These are phyloP conservation scores for Pterobdella sp. DNA, from an alignment of 2,888 invertebrate species.

Conservation along the genomic window DNA sequence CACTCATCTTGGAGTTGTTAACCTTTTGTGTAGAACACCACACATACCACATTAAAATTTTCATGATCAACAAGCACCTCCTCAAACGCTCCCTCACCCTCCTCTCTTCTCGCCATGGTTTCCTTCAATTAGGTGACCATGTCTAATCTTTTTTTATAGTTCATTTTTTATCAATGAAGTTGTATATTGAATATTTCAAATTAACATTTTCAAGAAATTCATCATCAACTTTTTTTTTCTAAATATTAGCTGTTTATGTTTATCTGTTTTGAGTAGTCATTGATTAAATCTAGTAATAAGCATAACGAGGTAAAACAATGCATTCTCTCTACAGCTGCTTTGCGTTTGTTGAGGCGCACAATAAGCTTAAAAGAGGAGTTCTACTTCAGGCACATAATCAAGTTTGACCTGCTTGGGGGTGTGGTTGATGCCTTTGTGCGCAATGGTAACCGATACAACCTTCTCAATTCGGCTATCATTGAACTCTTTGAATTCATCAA, in stretches of 20 bases:
- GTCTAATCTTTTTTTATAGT: too few relatives aligned
- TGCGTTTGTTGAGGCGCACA: constrained; percentile 92
- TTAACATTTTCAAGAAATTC: too few relatives aligned
- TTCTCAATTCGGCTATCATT: constrained; percentile 94
- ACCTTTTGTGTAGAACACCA: constrained; percentile 99
- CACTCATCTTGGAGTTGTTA: constrained; percentile 85
- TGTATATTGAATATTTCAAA: too few relatives aligned
- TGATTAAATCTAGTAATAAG: too few relatives aligned
- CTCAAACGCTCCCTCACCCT: constrained; percentile 86
- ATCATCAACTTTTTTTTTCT: too few relatives aligned
- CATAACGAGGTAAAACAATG: background rate
- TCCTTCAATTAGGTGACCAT: constrained; percentile 80
- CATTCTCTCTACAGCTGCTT: constrained; percentile 59
- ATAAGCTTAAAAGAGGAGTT: constrained; percentile 96
- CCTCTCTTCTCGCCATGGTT: constrained; percentile 92
- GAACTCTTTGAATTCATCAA: constrained; percentile 99
- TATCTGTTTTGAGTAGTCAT: too few relatives aligned
- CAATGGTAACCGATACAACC: constrained; percentile 95
- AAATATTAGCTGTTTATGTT: too few relatives aligned
- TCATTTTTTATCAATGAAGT: too few relatives aligned
- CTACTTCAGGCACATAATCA: constrained; percentile 90
- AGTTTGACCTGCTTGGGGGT: constrained; percentile 86
- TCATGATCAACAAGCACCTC: constrained; percentile 90
- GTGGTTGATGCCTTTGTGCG: constrained; percentile 90
- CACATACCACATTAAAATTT: constrained; percentile 95